A percentile compares a stretch with the other conserved stretches of the same genome.
These are phyloP conservation scores for Drosophila lini DNA, from an alignment of 1,140 invertebrate genomes.

Conservation along the genomic window DNA sequence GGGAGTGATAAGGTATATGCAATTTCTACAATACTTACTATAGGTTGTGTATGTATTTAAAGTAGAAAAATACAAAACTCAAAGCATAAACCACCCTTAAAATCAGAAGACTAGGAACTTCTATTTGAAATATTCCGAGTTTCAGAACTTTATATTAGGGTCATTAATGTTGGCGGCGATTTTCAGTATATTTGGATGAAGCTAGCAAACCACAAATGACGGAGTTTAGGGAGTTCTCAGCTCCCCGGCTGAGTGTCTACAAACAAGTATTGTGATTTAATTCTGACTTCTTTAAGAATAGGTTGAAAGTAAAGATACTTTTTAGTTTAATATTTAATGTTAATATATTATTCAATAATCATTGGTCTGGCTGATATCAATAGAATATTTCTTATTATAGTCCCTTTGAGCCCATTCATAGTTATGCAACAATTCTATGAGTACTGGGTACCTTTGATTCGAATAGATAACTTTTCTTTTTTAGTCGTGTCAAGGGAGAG, in stretches of 20 bases:
- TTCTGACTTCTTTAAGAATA: not conserved
- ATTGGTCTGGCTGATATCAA: not conserved
- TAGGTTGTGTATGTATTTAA: not conserved
- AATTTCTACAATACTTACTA: not conserved
- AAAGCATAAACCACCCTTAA: not conserved
- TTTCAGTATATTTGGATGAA: not conserved
- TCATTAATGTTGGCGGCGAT: not conserved
- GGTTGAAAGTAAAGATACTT: not conserved
- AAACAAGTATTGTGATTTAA: not conserved
- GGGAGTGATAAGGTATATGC: not conserved
- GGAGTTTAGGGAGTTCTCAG: too few relatives aligned
- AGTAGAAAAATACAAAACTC: too few relatives aligned
- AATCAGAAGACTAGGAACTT: not conserved
- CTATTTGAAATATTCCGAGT: not conserved
- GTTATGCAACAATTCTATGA: not conserved
- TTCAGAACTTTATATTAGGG: not conserved
- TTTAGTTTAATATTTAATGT: not conserved
- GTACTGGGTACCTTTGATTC: conserved; percentile 10
- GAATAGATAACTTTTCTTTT: not conserved
- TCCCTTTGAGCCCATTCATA: not conserved
- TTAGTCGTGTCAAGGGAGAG: conserved; percentile 30
- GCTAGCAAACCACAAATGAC: too few relatives aligned
- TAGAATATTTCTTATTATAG: not conserved
- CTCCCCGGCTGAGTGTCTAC: not conserved
- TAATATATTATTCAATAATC: not conserved